Percentiles rank a stretch among this genome's conserved stretches.
Evolutionary conservation across 53 echinoderm and acorn worm species (phyloP).

Genomic region (Paelopatides confundens): DNA sequence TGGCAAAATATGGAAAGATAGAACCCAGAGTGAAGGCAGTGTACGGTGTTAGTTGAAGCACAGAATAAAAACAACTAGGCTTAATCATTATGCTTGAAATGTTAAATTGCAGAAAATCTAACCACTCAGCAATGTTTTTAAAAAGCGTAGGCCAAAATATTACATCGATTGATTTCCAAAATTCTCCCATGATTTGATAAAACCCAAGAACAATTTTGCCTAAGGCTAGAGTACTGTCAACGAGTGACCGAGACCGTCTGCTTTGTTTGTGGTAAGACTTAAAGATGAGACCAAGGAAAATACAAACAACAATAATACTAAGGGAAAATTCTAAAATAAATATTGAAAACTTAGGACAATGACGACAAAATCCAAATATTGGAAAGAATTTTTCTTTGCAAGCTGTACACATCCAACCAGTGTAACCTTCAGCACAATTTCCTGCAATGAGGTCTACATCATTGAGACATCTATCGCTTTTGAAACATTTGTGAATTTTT

Average conservation of each 20-base stretch:
- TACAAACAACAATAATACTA: background rate
- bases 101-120: background rate
- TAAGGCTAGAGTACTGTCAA: conserved; percentile 2
- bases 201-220: conserved; percentile 25
- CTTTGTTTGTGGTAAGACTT: background rate
- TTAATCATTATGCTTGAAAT: background rate
- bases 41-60: background rate
- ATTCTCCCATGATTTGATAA: background rate
- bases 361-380: background rate
- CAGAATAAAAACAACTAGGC: background rate
- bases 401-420: conserved; percentile 48
- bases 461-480: conserved; percentile 8
- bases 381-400: conserved; percentile 6
- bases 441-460: background rate
- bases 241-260: background rate
- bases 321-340: background rate
- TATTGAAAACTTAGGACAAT: background rate
- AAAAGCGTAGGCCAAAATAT: background rate
- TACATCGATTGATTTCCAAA: background rate
- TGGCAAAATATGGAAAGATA: background rate
- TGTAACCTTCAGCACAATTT: conserved; percentile 34
- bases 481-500: conserved; percentile 28
- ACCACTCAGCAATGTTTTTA: background rate
- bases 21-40: background rate
- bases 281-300: background rate